Evolutionary conservation across 2,888 invertebrate species (phyloP), one percentile per base, ranked within the genome.

Genomic region (Rhagium mordax): DNA sequence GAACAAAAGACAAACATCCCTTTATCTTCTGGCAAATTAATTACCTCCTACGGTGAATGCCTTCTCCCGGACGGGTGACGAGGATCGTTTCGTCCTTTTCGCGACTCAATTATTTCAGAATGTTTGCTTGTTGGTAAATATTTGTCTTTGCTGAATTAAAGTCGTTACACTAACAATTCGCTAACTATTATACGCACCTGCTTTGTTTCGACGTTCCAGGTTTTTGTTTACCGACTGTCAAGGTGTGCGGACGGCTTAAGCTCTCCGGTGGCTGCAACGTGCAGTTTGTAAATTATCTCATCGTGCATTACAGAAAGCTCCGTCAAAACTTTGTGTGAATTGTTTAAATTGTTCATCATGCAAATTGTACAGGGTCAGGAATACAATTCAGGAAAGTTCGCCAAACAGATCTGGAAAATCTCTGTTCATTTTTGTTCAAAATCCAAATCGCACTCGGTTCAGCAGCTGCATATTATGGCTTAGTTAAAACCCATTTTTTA

Each of bases 121-220:
- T 59, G 59, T 59, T n/a, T 59, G 59, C 33, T 29, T 33, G 33
- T 13, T 59, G 59, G 33, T 59, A 29, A 59, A 59, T 33, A 59
- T 59, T 59, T 55, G 55, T 20, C 59, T 20, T 20, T 33, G 29
- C 18, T 59, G 24, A 24, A 55, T 55, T 55, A 6, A 24, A 24
- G 21, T 21, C 55, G 55, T 20, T 55, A n/a, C 55, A 24, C 55
- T 13, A 55, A 55, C 24, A 55, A 21, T 59, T 16, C 10, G 10
- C 29, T 18, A 59, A 33, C 33, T 16, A 59, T 59, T 59, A 59
- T 33, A 33, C 33, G 59, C 33, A 59, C 59, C 59, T 59, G 59
- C 16, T 59, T 59, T 33, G 59, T 29, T 33, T 6, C 2, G 33
- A 20, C 3, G 24, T 6, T 24, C n/a, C 3, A 24, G 3, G 24